A percentile compares a stretch with the other conserved stretches of the same genome.
Evolutionary conservation across 2,113 vertebrate genomes (phyloP).

Genomic region (Oncorhynchus mykiss): DNA sequence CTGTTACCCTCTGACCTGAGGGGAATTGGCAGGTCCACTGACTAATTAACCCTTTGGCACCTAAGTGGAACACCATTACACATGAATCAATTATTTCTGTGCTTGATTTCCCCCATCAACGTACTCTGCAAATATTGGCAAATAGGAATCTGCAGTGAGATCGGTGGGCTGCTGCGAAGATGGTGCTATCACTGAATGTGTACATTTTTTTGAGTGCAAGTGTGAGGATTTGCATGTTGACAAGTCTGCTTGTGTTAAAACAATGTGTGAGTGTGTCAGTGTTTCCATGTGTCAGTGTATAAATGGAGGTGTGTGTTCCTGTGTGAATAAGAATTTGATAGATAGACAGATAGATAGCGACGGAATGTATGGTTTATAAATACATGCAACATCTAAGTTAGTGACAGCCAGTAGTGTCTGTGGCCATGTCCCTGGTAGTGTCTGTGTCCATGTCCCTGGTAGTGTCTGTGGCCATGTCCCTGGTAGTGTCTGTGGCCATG

Average conservation of each 20-base stretch:
- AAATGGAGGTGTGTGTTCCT: not conserved
- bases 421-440: no score
- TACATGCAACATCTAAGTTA: no score
- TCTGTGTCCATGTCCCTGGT: no score
- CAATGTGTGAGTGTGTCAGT: not conserved
- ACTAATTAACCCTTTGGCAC: constrained; percentile 64
- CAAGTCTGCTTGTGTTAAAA: no score
- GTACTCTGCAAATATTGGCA: constrained; percentile 49
- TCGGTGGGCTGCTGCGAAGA: not conserved
- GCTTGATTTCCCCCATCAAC: constrained; percentile 48
- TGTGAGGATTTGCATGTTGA: no score
- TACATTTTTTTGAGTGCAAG: no score
- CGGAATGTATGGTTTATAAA: no score
- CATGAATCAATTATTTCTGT: constrained; percentile 65
- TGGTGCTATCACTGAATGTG: not conserved
- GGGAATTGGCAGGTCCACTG: constrained; percentile 48
- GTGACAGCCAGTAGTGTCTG: no score
- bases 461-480: no score
- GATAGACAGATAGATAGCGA: no score
- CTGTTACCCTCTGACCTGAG: constrained; percentile 42
- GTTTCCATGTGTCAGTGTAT: not conserved
- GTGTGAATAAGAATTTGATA: not conserved
- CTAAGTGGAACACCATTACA: constrained; percentile 55
- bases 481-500: no score
- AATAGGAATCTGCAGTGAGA: not conserved